A percentile compares a stretch with the other conserved stretches of the same genome.
These are phyloP conservation scores for Lamellibrachia luymesi DNA, from an alignment of 1,140 invertebrate species.

Conservation along the genomic window DNA sequence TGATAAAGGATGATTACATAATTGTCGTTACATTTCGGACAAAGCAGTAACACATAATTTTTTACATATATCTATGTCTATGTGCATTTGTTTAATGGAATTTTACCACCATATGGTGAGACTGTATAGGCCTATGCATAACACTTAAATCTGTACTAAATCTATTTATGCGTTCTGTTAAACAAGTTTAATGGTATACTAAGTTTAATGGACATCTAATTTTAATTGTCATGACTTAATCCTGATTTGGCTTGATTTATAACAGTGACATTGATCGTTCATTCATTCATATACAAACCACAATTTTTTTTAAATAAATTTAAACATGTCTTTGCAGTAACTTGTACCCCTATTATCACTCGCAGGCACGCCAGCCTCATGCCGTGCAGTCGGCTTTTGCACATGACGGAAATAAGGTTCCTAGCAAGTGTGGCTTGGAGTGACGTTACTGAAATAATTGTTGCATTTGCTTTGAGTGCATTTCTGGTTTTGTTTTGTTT, in stretches of 20 bases:
- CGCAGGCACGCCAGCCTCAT: not conserved
- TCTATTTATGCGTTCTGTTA: not conserved
- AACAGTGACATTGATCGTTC: not conserved
- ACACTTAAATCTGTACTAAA: not conserved
- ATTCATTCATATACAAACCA: not conserved
- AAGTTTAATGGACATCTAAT: not conserved
- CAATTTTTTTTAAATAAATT: not conserved
- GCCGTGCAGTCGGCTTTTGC: not conserved
- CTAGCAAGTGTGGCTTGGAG: not conserved
- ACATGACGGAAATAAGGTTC: not conserved
- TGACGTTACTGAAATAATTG: not conserved
- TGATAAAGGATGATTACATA: not conserved
- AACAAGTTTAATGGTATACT: not conserved
- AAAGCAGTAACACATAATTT: too few species aligned
- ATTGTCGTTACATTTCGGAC: not conserved
- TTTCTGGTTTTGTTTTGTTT: not conserved
- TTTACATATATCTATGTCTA: too few species aligned
- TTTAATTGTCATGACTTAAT: not conserved
- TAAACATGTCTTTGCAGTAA: not conserved
- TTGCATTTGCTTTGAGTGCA: not conserved
- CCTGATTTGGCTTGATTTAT: not conserved
- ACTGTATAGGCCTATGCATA: too few species aligned
- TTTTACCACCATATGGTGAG: too few species aligned
- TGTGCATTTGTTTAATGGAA: too few species aligned
- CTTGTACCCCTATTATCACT: not conserved